Conservation (phyloP, 1,140 invertebrate species). For the Leucophenga varia region DNA sequence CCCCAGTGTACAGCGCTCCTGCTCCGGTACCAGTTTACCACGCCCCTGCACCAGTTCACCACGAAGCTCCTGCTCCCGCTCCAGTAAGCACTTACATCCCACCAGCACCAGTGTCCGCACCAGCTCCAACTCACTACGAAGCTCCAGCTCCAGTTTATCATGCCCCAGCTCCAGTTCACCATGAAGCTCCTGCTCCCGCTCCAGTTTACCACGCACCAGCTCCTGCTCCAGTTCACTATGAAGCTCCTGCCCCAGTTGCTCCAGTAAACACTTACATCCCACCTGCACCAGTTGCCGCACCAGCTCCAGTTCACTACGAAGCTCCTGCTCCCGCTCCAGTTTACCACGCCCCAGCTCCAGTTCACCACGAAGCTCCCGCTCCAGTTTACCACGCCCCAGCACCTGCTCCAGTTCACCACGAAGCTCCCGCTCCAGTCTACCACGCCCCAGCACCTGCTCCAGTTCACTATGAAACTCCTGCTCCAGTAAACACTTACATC, state of each 20-base stretch:
- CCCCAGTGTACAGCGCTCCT: too few species aligned
- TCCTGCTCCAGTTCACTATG: constrained; percentile 10
- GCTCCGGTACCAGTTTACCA: too few species aligned
- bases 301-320: background rate
- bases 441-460: constrained; percentile 18
- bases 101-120: constrained; percentile 19
- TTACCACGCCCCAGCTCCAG: constrained; percentile 10
- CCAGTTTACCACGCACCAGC: constrained; percentile 15
- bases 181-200: constrained; percentile 14
- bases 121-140: constrained; percentile 6
- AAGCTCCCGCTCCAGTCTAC: constrained; percentile 12
- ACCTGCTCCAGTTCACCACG: constrained; percentile 9
- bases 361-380: constrained; percentile 1
- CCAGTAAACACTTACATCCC: constrained; percentile 1
- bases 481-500: constrained; percentile 6
- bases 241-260: constrained; percentile 14
- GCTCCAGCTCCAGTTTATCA: constrained; percentile 6
- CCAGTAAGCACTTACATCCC: constrained; percentile 26
- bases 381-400: constrained; percentile 11
- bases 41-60: too few species aligned
- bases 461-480: constrained; percentile 13
- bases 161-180: constrained; percentile 15
- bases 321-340: constrained; percentile 21
- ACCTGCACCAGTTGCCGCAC: background rate
- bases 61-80: constrained; percentile 20